Evolutionary conservation across 1,140 invertebrate genomes (phyloP).

Genomic region (Macrosteles quadrilineatus): DNA sequence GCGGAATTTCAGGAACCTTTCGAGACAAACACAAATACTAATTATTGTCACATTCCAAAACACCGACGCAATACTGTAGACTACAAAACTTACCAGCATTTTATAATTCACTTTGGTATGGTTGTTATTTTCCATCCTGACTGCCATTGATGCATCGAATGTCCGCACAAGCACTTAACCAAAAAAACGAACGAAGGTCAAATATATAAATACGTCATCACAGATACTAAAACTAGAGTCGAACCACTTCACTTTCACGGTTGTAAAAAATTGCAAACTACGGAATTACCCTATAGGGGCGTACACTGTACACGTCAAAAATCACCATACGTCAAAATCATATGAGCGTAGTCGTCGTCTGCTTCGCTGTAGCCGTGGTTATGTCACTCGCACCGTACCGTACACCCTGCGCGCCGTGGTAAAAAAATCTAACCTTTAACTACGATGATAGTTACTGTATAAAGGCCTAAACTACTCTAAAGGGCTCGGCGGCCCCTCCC

Average conservation of each 20-base stretch:
- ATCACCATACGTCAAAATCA: constrained; percentile 7
- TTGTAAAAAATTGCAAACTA: no score
- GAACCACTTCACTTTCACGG: no score
- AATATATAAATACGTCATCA: no score
- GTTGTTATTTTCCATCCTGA: constrained; percentile 15
- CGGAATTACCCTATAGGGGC: no score
- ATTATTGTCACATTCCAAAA: no score
- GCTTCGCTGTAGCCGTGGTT: not conserved
- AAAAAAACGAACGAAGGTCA: not conserved
- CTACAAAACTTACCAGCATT: constrained; percentile 22
- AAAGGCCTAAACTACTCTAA: constrained; percentile 24
- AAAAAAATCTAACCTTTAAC: not conserved
- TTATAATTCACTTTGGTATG: constrained; percentile 18
- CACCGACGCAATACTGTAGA: no score
- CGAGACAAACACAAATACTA: no score
- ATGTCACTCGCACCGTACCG: no score
- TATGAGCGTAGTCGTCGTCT: not conserved
- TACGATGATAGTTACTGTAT: not conserved
- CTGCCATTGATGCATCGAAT: not conserved
- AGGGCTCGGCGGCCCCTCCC: constrained; percentile 15
- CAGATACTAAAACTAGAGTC: no score
- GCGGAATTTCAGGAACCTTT: no score
- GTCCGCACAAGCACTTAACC: constrained; percentile 7
- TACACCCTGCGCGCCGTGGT: not conserved
- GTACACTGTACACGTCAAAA: constrained; percentile 19